These are phyloP conservation scores for Acronicta aceris DNA, from an alignment of 2,888 invertebrate species.

Conservation along the genomic window DNA sequence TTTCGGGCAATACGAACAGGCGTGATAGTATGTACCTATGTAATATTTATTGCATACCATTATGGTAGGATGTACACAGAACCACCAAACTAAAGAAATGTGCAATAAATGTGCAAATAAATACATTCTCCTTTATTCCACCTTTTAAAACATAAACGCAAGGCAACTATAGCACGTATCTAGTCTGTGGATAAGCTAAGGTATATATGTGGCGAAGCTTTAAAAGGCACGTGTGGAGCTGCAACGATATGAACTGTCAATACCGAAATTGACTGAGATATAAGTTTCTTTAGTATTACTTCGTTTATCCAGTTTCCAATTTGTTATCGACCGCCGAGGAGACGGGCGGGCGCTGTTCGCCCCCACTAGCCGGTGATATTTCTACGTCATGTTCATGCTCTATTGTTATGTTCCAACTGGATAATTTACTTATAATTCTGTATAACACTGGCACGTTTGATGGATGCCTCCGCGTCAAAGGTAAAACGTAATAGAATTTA, in stretches of 20 bases:
- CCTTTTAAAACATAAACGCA: no score
- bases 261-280: constrained; percentile 69
- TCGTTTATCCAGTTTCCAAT: constrained; percentile 74
- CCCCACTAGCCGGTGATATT: constrained; percentile 67
- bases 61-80: no score
- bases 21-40: no score
- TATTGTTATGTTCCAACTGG: constrained; percentile 62
- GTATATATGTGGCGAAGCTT: constrained; percentile 24
- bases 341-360: constrained; percentile 38
- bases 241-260: constrained; percentile 60
- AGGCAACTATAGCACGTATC: neutral
- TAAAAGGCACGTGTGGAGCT: constrained; percentile 35
- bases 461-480: constrained; percentile 35
- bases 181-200: neutral
- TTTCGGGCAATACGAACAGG: no score
- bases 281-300: constrained; percentile 72
- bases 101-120: no score
- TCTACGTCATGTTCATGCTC: constrained; percentile 74
- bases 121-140: no score
- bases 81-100: no score
- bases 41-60: no score
- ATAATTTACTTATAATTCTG: constrained; percentile 63
- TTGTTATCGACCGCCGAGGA: constrained; percentile 63
- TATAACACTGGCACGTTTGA: constrained; percentile 39
- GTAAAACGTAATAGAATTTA: constrained; percentile 31